Evolutionary conservation across 2,888 invertebrate species (phyloP).

Genomic region (Andricus curvator): DNA sequence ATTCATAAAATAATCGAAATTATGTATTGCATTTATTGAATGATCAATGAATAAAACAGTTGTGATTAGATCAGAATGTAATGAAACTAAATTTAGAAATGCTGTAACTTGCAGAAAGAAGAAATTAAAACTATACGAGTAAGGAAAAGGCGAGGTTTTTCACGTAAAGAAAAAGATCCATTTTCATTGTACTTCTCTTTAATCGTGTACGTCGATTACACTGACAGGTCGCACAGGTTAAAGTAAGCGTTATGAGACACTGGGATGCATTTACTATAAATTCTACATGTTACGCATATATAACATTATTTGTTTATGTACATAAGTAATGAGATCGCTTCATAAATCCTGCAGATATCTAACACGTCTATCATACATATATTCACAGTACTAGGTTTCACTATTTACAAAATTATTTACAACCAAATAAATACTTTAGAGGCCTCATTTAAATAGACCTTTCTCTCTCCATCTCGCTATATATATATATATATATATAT

Average conservation of each 20-base stretch:
- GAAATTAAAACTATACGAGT: not conserved
- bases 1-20: not conserved
- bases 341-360: conserved; percentile 45
- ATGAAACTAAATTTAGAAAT: not conserved
- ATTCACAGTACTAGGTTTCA: conserved; percentile 53
- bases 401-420: conserved; percentile 70
- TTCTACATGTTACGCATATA: conserved; percentile 27
- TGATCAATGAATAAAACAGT: not conserved
- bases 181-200: conserved; percentile 64
- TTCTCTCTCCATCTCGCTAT: conserved; percentile 19
- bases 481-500: conserved; percentile 40
- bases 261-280: conserved; percentile 51
- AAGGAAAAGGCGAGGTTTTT: not conserved
- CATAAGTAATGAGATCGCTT: conserved; percentile 59
- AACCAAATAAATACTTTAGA: conserved; percentile 68
- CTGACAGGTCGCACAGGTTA: conserved; percentile 59
- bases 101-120: not conserved
- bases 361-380: conserved; percentile 64
- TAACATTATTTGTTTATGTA: conserved; percentile 45
- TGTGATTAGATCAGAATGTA: not conserved
- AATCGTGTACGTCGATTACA: conserved; percentile 65
- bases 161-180: not conserved
- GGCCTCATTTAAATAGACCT: conserved; percentile 50
- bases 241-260: conserved; percentile 65
- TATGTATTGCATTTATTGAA: not conserved